Evolutionary conservation across 2,113 vertebrate species (phyloP), one percentile per base, ranked within the genome.

Genomic region (Aptenodytes patagonicus): DNA sequence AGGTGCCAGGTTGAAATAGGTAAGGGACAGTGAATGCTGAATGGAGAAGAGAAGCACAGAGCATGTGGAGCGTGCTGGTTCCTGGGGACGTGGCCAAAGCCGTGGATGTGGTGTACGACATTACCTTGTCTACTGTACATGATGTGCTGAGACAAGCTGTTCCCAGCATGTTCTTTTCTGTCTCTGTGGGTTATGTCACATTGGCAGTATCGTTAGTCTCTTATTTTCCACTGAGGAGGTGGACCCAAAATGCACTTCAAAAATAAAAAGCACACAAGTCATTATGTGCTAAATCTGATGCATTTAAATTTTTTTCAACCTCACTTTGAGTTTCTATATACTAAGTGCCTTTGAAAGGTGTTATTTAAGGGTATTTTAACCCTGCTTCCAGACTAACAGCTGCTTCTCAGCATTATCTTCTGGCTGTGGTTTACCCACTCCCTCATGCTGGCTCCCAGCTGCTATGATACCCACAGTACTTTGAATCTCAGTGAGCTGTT

Each of bases 261-360:
- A 36, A 47, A 31, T 20, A 57, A 64, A 49, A 83, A 55, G 13
- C 22, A 4, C 32, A 64, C 18, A 40, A 64, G 81, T 65, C 46
- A 61, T 92, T 32, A 70, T 68, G 60, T 83, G 44, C 49, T 92
- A 87, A 91, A 87, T 91, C 38, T 87, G 65, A 91, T 87, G 77
- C 17, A 22, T 68, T 92, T 54, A n/a, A 24, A 38, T 47, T 47
- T 55, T 73, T 92, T 87, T 65, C 8, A 70, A 28, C 21, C 26
- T 78, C 21, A 2, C 28, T 84, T 83, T 65, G 18, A 82, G n/a
- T 81, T 89, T 92, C 57, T 75, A 4, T 68, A 40, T 78, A 51
- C 55, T 90, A 47, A 85, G n/a, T 92, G 60, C 80, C 38, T 73
- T 78, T 92, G 47, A 89, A 89, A 76, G 17, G 36, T 85, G 60